phyloP scores from a whole-genome alignment of 2,113 vertebrate species.

The Thomomys bottae region DNA sequence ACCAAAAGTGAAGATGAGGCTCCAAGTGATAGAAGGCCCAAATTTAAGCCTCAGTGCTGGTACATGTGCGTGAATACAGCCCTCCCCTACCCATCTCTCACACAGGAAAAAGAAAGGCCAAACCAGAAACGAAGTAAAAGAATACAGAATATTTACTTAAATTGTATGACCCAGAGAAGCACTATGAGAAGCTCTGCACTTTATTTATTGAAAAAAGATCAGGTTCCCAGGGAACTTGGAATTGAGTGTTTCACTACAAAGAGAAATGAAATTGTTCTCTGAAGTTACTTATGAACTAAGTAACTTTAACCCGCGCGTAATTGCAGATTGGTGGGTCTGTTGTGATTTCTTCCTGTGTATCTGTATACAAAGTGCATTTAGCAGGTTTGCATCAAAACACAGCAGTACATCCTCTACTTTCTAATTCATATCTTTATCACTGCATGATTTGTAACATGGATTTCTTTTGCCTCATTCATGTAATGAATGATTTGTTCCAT shows the following conservation, averaged over 20 bases:
- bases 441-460: neutral
- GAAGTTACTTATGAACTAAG: neutral
- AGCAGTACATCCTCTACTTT: neutral
- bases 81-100: too few species aligned
- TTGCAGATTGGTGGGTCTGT: neutral
- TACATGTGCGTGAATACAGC: too few species aligned
- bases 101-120: too few species aligned
- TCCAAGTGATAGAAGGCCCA: too few species aligned
- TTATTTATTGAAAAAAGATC: neutral
- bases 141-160: neutral
- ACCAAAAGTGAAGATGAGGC: too few species aligned
- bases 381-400: neutral
- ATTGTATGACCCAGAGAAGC: neutral
- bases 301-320: neutral
- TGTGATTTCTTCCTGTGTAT: neutral
- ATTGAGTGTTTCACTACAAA: slow-evolving; percentile 47
- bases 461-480: neutral
- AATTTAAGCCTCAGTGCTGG: too few species aligned
- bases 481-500: neutral
- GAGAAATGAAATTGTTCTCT: slow-evolving; percentile 34
- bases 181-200: neutral
- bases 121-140: too few species aligned
- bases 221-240: neutral
- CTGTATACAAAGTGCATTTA: neutral
- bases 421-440: neutral